Evolutionary conservation across 2,888 invertebrate genomes (phyloP).

Genomic region (Melanchra persicariae): DNA sequence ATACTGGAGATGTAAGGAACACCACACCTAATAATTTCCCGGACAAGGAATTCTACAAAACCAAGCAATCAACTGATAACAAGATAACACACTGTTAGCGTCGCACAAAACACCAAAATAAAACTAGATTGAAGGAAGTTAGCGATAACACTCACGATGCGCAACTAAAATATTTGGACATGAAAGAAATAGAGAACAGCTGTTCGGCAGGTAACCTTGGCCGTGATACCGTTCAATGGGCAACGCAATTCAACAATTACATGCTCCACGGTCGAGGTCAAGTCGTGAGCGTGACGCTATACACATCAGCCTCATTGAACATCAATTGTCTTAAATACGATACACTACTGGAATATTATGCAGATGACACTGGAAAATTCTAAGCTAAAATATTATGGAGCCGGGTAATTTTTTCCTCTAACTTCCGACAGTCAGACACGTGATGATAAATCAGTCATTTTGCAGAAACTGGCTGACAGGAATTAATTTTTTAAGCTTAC

Average conservation of each 20-base stretch:
- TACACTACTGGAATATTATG: slow-evolving; percentile 23
- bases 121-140: slow-evolving; percentile 50
- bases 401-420: slow-evolving; percentile 2
- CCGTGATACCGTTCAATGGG: slow-evolving; percentile 84
- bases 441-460: slow-evolving; percentile 29
- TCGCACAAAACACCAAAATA: slow-evolving; percentile 36
- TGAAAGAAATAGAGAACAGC: slow-evolving; percentile 74
- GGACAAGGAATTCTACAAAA: background rate
- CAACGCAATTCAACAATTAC: slow-evolving; percentile 86
- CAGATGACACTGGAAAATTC: slow-evolving; percentile 42
- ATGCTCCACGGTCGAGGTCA: slow-evolving; percentile 84
- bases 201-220: slow-evolving; percentile 83
- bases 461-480: background rate
- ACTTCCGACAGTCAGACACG: slow-evolving; percentile 1
- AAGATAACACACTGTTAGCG: slow-evolving; percentile 7
- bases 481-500: slow-evolving; percentile 1
- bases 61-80: slow-evolving; percentile 29
- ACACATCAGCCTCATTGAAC: slow-evolving; percentile 54
- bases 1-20: background rate
- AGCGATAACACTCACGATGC: slow-evolving; percentile 57
- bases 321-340: slow-evolving; percentile 55
- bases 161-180: slow-evolving; percentile 66
- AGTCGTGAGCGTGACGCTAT: slow-evolving; percentile 75
- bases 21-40: background rate
- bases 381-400: slow-evolving; percentile 13